Base-by-base conservation (phyloP, 23 tunicate genomes). In the Corella eumyota region DNA sequence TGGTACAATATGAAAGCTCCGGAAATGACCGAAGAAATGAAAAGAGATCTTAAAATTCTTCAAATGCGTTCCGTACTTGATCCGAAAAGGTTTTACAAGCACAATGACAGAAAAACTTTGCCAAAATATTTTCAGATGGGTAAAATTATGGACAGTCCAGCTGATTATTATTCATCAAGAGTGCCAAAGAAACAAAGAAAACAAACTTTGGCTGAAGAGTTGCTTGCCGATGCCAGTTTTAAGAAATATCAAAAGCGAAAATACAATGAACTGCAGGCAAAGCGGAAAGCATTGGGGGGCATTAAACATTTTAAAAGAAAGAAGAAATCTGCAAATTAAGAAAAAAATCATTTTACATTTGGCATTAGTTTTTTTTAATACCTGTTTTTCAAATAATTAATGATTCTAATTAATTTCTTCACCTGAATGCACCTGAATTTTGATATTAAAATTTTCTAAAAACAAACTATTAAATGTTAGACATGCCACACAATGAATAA, bases 1-100 rank as follows among this genome's bases (percentile, higher is more conserved):
- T 81, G 90, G 90, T 81, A 46, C 30, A 67, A 82, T 32, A 67
- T 82, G 72, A 82, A 82, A 51, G 45, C 92, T 9, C 92, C 92
- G 0, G 92, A 82, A 62, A 24, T 82, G 67, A 74, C 71, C 15
- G 80, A 67, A 6, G 81, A 82, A 31, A 50, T 82, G 3, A 68
- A 82, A 30, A 58, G 81, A 28, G 92, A 82, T 53, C 28, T 71
- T 47, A 61, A 74, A 27, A 68, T 82, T 19, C 45, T 82, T 28
- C 81, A 67, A 62, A 82, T 82, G 92, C 80, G 92, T 32, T 62
- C 83, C 7, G 45, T 82, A 3, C 56, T 82, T 31, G 81, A 82
- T 54, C 92, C 92, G 3, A 82, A 74, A 55, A 31, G 92, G 53
- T 82, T 82, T 56, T 82, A 82, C 76, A 82, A 82, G 36, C 62